Percentiles rank a stretch among this genome's conserved stretches.
Evolutionary conservation across 2,113 vertebrate species (phyloP).

Genomic region (Cisticola juncidis): DNA sequence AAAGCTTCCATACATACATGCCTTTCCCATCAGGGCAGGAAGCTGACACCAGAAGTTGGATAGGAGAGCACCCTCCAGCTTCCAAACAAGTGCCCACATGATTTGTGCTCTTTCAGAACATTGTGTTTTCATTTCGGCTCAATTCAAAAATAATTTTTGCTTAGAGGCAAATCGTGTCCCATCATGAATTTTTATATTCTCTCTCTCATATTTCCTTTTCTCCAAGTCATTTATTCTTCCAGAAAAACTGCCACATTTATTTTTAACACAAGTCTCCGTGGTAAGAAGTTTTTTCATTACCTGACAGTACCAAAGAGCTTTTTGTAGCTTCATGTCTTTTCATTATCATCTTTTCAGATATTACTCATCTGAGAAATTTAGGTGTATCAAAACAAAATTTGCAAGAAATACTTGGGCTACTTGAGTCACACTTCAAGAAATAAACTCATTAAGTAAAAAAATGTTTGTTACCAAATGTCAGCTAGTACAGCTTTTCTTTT

Average conservation of each 20-base stretch:
- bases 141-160: not conserved
- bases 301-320: not conserved
- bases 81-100: not conserved
- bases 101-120: not conserved
- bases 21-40: not conserved
- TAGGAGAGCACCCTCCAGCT: not conserved
- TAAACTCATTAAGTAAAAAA: not conserved
- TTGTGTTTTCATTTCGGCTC: rapidly evolving
- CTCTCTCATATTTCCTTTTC: not conserved
- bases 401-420: not conserved
- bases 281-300: not conserved
- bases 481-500: not conserved
- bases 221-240: not conserved
- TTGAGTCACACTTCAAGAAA: not conserved
- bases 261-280: not conserved
- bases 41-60: not conserved
- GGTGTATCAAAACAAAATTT: not conserved
- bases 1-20: not conserved
- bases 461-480: not conserved
- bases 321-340: not conserved
- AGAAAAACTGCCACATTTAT: not conserved
- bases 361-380: not conserved
- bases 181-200: not conserved
- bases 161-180: not conserved
- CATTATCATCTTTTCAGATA: not conserved